Evolutionary conservation across 1,140 invertebrate species (phyloP), one percentile per base, ranked within the genome.

Genomic region (Drosophila obscura): DNA sequence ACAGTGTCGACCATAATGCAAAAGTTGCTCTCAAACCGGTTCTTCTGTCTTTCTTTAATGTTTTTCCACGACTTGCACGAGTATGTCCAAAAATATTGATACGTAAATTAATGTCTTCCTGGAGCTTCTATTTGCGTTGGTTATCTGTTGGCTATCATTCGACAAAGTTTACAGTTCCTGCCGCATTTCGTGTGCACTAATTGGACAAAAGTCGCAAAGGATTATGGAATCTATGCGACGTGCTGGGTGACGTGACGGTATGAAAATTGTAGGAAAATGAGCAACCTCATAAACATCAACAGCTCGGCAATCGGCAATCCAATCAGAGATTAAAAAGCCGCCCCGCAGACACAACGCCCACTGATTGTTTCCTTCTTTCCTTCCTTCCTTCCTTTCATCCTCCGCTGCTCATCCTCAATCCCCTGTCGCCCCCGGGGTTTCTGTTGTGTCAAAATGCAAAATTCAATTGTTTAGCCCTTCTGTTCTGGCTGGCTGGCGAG

Each of bases 241-340:
- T 26, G 7, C 49, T 22, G 24, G 49, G n/a, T 2, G 6, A 9
- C 9, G 11, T 15, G 13, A 31, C 31, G 8, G 31, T 3, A 8
- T 31, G 19, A 26, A 22, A 60, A 64, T 77, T 74, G 77, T 60
- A 62, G 61, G 24, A 63, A 87, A 87, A 82, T 66, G 66, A 63
- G 61, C 75, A 82, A 69, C 79, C 79, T 87, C 75, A 82, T 82
- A 87, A 88, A 72, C 62, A 81, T 77, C 80, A 88, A 75, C 82
- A 68, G 45, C 75, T 61, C 49, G 52, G 62, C 41, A 73, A 82
- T 61, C 49, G 52, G 62, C 41, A 73, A 82, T 83, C 84, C 75
- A 84, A 90, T 90, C 88, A 90, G 77, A 90, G 84, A 90, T 91
- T 91, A 90, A 88, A 90, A 90, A 78, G 75, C 71, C 64, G 68